Conservation (phyloP, 2,888 invertebrate species). For the Bombyx huttoni region DNA sequence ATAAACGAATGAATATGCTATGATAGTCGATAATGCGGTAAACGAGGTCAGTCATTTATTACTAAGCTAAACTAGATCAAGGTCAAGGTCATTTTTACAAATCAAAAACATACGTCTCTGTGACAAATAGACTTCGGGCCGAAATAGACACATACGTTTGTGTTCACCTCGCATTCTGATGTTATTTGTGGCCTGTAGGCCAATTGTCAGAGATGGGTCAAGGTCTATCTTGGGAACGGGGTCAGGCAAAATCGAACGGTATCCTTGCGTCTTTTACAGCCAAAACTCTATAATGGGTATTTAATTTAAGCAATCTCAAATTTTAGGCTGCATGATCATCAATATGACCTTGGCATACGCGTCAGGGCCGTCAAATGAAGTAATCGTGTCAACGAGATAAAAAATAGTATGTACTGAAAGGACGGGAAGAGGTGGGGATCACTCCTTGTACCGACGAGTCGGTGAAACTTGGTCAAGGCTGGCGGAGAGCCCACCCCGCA, state of each 20-base stretch:
- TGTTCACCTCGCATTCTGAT: slow-evolving; percentile 52
- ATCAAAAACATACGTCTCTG: slow-evolving; percentile 56
- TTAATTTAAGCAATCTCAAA: not conserved
- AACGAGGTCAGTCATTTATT: slow-evolving; percentile 68
- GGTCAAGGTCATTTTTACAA: slow-evolving; percentile 72
- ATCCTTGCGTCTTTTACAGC: not conserved
- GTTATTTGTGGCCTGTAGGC: slow-evolving; percentile 54
- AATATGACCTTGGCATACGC: slow-evolving; percentile 39
- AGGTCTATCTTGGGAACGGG: slow-evolving; percentile 48
- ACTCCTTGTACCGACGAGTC: slow-evolving; percentile 65
- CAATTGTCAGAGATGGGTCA: slow-evolving; percentile 58
- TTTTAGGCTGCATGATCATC: slow-evolving; percentile 9
- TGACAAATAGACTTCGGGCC: slow-evolving; percentile 52
- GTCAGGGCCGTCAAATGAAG: slow-evolving; percentile 44
- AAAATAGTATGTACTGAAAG: slow-evolving; percentile 44
- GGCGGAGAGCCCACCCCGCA: slow-evolving; percentile 28
- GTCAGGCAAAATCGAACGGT: slow-evolving; percentile 18
- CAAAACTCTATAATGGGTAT: not conserved
- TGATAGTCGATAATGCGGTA: slow-evolving; percentile 59
- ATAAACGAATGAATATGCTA: slow-evolving; percentile 50
- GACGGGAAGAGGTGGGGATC: slow-evolving; percentile 70
- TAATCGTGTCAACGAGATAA: slow-evolving; percentile 61
- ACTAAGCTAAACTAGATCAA: slow-evolving; percentile 66
- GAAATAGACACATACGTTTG: slow-evolving; percentile 49
- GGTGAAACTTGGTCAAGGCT: slow-evolving; percentile 72